Conservation (phyloP, 2,113 vertebrate genomes). For the Lichenostomus cassidix region DNA sequence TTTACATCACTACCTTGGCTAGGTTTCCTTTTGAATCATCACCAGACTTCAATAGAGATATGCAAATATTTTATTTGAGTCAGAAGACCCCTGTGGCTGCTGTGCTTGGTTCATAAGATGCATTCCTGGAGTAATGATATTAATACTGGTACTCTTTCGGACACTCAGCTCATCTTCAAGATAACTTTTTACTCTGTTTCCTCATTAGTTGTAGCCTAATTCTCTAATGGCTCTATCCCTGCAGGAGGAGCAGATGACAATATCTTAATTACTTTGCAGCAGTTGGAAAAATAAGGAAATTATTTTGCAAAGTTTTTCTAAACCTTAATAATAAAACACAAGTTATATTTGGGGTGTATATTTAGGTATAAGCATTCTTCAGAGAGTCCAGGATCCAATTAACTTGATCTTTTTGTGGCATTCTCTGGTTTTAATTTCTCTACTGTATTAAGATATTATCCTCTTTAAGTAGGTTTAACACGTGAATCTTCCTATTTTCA, state of each 20-base stretch:
- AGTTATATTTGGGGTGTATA: not conserved
- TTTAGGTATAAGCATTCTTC: not conserved
- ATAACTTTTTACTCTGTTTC: not conserved
- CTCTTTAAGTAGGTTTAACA: not conserved
- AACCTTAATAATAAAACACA: not conserved
- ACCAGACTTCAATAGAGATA: not conserved
- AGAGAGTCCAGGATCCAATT: not conserved
- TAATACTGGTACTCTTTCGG: not conserved
- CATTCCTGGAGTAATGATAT: not conserved
- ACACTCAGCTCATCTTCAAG: not conserved
- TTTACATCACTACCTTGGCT: not conserved
- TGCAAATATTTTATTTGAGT: not conserved
- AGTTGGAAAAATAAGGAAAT: not conserved
- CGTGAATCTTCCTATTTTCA: not conserved
- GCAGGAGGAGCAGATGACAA: not conserved
- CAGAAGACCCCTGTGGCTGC: not conserved
- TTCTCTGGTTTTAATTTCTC: conserved; percentile 4
- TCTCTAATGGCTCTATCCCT: not conserved
- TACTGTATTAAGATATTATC: not conserved
- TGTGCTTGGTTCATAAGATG: not conserved
- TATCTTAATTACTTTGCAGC: not conserved
- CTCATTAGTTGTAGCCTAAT: not conserved
- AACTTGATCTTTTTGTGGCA: not conserved
- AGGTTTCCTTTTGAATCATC: not conserved
- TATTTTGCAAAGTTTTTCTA: not conserved